Evolutionary conservation across 2,888 invertebrate species (phyloP).

Genomic region (Cyrtodaria siliqua): DNA sequence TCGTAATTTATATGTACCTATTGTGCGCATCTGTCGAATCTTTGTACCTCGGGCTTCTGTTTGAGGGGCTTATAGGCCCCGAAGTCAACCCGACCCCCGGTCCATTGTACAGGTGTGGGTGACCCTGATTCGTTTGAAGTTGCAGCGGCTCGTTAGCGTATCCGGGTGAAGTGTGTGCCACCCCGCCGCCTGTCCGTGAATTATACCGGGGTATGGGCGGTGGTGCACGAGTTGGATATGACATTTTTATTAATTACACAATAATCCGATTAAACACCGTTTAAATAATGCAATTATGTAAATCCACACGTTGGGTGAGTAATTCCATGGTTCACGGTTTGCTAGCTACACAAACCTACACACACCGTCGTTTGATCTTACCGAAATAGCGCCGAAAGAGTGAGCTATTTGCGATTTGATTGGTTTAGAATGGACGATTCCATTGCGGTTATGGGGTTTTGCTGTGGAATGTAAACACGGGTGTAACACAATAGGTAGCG

Average conservation of each 20-base stretch:
- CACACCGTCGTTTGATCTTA: conserved; percentile 34
- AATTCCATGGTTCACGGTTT: conserved; percentile 51
- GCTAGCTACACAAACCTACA: conserved; percentile 20
- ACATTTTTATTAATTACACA: conserved; percentile 17
- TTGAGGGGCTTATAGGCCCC: conserved; percentile 59
- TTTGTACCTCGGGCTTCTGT: conserved; percentile 61
- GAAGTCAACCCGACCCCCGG: conserved; percentile 29
- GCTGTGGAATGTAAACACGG: conserved; percentile 42
- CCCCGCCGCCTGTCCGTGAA: conserved; percentile 28
- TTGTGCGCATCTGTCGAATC: conserved; percentile 64
- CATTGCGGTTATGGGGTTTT: conserved; percentile 28
- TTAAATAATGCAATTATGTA: conserved; percentile 19
- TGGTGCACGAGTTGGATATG: conserved; percentile 51
- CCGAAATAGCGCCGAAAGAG: conserved; percentile 43
- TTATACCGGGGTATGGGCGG: conserved; percentile 60
- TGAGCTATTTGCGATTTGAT: conserved; percentile 35
- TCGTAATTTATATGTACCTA: conserved; percentile 53
- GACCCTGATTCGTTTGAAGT: conserved; percentile 51
- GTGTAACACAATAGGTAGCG: not conserved
- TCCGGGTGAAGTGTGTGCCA: conserved; percentile 41
- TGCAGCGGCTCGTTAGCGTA: conserved; percentile 62
- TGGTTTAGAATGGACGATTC: conserved; percentile 44
- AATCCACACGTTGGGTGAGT: conserved; percentile 35
- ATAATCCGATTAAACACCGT: conserved; percentile 23
- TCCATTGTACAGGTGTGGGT: conserved; percentile 47